Conservation (phyloP, 2,797 vertebrate genomes). For the Decapterus maruadsi region DNA sequence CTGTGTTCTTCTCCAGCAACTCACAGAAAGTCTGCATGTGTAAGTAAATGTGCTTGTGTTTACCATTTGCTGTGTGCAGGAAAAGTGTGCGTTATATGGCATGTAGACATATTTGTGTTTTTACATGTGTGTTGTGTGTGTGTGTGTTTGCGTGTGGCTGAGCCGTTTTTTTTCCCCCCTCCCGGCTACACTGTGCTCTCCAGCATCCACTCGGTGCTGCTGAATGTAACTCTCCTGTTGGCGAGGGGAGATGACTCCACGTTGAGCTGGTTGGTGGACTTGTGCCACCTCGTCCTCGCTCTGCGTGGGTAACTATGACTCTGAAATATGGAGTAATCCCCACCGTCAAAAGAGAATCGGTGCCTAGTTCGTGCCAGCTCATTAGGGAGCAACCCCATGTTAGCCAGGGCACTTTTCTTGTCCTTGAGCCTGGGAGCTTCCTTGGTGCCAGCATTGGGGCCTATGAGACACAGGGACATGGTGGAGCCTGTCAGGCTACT, state of each 20-base stretch:
- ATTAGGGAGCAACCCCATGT: slow-evolving; percentile 83
- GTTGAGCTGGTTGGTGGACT: slow-evolving; percentile 93
- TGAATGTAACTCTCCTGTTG: slow-evolving; percentile 91
- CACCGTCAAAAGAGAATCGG: slow-evolving; percentile 91
- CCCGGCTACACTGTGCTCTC: slow-evolving; percentile 88
- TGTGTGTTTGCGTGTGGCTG: slow-evolving; percentile 47
- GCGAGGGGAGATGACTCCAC: slow-evolving; percentile 86
- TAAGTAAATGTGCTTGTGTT: slow-evolving; percentile 71
- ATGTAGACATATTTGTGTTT: slow-evolving; percentile 69
- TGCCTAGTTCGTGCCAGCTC: slow-evolving; percentile 91
- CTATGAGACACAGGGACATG: slow-evolving; percentile 92
- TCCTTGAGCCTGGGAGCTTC: slow-evolving; percentile 84
- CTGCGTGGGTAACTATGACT: slow-evolving; percentile 97
- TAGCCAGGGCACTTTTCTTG: slow-evolving; percentile 81
- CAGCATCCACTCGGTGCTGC: slow-evolving; percentile 98
- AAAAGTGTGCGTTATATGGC: slow-evolving; percentile 65
- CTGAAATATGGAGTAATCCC: slow-evolving; percentile 95
- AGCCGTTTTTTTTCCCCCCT: slow-evolving; percentile 6
- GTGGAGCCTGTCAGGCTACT: slow-evolving; percentile 88
- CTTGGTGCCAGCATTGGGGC: slow-evolving; percentile 80
- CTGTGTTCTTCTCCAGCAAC: slow-evolving; percentile 73
- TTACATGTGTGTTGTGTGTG: slow-evolving; percentile 52
- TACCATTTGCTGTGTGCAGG: slow-evolving; percentile 54
- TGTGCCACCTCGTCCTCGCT: slow-evolving; percentile 93
- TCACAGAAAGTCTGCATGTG: slow-evolving; percentile 71